These are phyloP conservation scores for Sarcophaga peregrina DNA, from an alignment of 1,140 invertebrate species.

Conservation along the genomic window DNA sequence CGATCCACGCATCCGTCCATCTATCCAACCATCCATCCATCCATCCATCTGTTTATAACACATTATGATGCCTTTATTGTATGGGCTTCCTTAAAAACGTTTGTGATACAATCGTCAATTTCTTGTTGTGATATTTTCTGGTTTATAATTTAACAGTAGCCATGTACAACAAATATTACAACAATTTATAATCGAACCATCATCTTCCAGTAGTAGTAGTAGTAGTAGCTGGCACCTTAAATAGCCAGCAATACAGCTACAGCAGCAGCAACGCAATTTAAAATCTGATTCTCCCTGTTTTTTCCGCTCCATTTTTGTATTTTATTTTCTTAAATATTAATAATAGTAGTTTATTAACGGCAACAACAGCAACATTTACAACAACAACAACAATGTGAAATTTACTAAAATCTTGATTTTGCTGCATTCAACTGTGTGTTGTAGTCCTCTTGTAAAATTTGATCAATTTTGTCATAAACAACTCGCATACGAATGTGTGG, in stretches of 20 bases:
- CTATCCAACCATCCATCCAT: neutral
- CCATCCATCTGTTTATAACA: neutral
- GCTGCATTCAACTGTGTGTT: neutral
- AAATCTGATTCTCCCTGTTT: neutral
- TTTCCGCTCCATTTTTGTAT: neutral
- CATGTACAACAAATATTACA: conserved; percentile 11
- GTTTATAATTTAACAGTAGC: conserved; percentile 23
- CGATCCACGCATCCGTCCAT: neutral
- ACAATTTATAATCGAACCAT: neutral
- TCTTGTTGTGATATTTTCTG: neutral
- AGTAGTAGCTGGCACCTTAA: too few species aligned
- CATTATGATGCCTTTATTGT: neutral
- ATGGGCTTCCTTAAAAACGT: neutral
- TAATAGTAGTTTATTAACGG: conserved; percentile 20
- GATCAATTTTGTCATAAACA: neutral
- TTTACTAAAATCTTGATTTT: neutral
- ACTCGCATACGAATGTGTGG: too few species aligned
- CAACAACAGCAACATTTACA: neutral
- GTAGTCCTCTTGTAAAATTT: neutral
- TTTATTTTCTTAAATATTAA: neutral
- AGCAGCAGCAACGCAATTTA: neutral
- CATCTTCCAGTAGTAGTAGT: too few species aligned
- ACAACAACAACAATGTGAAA: neutral
- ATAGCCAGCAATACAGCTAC: too few species aligned
- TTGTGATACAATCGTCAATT: conserved; percentile 11